These are phyloP conservation scores for Chrysolophus pictus DNA, from an alignment of 2,797 vertebrate genomes.

Conservation along the genomic window DNA sequence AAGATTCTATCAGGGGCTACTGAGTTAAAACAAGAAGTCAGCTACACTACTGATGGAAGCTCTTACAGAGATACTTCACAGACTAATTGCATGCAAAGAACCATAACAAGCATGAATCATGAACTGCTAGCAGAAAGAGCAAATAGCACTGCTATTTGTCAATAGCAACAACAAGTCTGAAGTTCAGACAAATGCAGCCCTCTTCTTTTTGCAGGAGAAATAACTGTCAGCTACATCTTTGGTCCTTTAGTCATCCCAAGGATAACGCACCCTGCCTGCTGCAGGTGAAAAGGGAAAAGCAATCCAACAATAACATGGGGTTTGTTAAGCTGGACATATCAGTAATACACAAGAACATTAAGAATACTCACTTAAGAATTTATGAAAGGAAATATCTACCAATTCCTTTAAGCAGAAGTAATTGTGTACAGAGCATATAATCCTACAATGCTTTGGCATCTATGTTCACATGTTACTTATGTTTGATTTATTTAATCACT, in stretches of 20 bases:
- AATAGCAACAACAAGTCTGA: slow-evolving; percentile 64
- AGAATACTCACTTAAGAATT: not conserved
- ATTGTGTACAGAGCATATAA: not conserved
- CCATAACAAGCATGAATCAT: slow-evolving; percentile 59
- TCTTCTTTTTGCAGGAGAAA: slow-evolving; percentile 18
- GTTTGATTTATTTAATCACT: slow-evolving; percentile 8
- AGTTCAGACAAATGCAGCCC: slow-evolving; percentile 65
- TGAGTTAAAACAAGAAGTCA: slow-evolving; percentile 72
- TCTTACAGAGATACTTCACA: slow-evolving; percentile 70
- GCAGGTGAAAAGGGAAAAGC: not conserved
- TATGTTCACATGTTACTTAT: not conserved
- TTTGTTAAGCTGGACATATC: not conserved
- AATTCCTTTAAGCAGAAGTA: not conserved
- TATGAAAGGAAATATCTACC: not conserved
- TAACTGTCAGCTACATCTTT: slow-evolving; percentile 27
- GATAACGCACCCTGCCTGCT: slow-evolving; percentile 12
- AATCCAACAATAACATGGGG: not conserved
- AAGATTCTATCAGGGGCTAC: slow-evolving; percentile 54
- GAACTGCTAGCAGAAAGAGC: slow-evolving; percentile 72
- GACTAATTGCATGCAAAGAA: slow-evolving; percentile 72
- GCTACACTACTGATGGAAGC: slow-evolving; percentile 68
- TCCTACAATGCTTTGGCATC: not conserved
- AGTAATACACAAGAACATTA: not conserved
- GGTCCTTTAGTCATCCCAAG: not conserved
- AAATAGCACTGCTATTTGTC: no score